Percentiles rank a stretch among this genome's conserved stretches.
phyloP scores from a whole-genome alignment of 2,797 vertebrate species.

The Anguilla anguilla region DNA sequence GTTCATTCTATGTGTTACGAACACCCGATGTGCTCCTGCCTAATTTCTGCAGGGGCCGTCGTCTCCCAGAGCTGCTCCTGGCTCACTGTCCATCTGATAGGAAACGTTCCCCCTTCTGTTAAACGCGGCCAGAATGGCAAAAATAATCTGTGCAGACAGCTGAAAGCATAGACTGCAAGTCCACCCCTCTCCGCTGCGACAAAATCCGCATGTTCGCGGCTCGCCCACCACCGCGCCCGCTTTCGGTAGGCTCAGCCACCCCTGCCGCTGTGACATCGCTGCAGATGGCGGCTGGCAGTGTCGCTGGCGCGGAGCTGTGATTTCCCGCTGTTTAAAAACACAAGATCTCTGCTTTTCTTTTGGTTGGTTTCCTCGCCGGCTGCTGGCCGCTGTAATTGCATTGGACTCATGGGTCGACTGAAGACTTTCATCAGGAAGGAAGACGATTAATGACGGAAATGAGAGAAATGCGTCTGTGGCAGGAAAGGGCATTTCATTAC shows the following conservation, averaged over 20 bases:
- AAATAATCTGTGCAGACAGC: background rate
- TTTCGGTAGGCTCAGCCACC: background rate
- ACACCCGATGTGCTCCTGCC: background rate
- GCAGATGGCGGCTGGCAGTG: conserved; percentile 56
- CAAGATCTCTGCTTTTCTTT: conserved; percentile 32
- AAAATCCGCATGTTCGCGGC: background rate
- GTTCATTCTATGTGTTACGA: background rate
- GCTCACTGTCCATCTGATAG: background rate
- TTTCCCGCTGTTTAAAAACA: conserved; percentile 33
- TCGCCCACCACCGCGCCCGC: background rate
- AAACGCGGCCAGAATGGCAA: background rate
- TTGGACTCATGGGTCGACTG: conserved; percentile 52
- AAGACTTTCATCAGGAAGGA: conserved; percentile 70
- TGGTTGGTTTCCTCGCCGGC: conserved; percentile 37
- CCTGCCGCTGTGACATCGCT: conserved; percentile 42
- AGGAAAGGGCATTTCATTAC: conserved; percentile 49
- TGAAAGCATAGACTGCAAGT: background rate
- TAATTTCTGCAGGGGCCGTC: background rate
- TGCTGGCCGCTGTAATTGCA: conserved; percentile 59
- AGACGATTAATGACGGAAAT: conserved; percentile 62
- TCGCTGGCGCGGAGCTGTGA: conserved; percentile 44
- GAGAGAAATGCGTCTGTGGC: conserved; percentile 45
- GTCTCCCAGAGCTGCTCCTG: background rate
- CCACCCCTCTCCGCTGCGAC: background rate
- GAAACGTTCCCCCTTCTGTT: background rate